Evolutionary conservation across 2,113 vertebrate species (phyloP).

Genomic region (Mustela nigripes): DNA sequence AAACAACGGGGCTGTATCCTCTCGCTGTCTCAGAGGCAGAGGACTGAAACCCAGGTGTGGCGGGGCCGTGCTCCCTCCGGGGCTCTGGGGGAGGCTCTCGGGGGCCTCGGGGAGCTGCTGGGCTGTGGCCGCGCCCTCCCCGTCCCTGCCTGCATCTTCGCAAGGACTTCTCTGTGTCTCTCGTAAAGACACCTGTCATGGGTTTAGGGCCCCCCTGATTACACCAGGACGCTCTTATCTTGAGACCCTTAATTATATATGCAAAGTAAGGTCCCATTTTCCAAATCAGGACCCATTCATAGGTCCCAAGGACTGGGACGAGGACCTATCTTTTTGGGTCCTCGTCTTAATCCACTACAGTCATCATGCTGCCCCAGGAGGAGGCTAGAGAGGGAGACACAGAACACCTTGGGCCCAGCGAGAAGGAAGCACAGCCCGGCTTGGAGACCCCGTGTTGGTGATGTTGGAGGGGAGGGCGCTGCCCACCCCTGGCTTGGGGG

Average conservation of each 20-base stretch:
- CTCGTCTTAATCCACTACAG: background rate
- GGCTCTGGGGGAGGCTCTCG: too few species aligned
- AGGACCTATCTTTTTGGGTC: background rate
- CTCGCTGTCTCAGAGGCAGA: background rate
- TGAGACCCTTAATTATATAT: background rate
- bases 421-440: accelerated
- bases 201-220: background rate
- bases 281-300: background rate
- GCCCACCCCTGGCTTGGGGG: accelerated
- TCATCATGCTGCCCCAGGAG: background rate
- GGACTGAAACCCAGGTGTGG: too few species aligned
- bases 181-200: background rate
- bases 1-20: accelerated
- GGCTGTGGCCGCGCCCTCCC: accelerated
- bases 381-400: background rate
- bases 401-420: accelerated
- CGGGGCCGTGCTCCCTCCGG: accelerated
- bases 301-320: too few species aligned
- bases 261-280: background rate
- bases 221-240: background rate
- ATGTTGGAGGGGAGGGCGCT: background rate
- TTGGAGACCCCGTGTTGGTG: background rate
- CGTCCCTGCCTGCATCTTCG: background rate
- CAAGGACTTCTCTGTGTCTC: background rate
- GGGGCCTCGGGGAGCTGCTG: background rate